Evolutionary conservation across 2,888 invertebrate species (phyloP).

Genomic region (Plagodis dolabraria): DNA sequence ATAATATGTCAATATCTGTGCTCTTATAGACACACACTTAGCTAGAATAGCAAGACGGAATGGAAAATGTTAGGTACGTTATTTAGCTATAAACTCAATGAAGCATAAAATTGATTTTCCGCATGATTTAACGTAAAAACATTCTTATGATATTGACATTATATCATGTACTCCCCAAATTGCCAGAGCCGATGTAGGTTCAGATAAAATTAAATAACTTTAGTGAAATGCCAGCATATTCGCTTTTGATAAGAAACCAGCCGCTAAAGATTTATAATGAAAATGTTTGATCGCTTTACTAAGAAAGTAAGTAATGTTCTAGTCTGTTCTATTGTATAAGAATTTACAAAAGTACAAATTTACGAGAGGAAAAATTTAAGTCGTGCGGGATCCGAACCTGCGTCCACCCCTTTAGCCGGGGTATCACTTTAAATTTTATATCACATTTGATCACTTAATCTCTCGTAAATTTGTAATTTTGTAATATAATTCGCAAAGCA

Average conservation of each 20-base stretch:
- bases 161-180: constrained; percentile 22
- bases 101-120: constrained; percentile 59
- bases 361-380: too few species aligned
- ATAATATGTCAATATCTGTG: too few species aligned
- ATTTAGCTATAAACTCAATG: constrained; percentile 52
- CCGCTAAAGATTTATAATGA: constrained; percentile 14
- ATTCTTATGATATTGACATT: constrained; percentile 30
- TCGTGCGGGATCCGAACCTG: too few species aligned
- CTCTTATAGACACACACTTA: neutral
- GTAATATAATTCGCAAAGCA: too few species aligned
- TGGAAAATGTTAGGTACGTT: constrained; percentile 26
- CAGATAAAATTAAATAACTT: constrained; percentile 19
- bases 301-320: constrained; percentile 32
- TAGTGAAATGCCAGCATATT: constrained; percentile 12
- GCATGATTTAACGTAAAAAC: constrained; percentile 49
- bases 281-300: constrained; percentile 28
- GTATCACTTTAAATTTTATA: too few species aligned
- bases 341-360: too few species aligned
- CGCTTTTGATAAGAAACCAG: constrained; percentile 3
- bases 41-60: constrained; percentile 9
- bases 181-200: constrained; percentile 13
- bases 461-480: too few species aligned
- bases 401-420: too few species aligned
- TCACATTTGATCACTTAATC: too few species aligned
- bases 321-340: too few species aligned